A percentile compares a stretch with the other conserved stretches of the same genome.
phyloP scores from a whole-genome alignment of 2,888 invertebrate species.

The Crepidodera aurea region DNA sequence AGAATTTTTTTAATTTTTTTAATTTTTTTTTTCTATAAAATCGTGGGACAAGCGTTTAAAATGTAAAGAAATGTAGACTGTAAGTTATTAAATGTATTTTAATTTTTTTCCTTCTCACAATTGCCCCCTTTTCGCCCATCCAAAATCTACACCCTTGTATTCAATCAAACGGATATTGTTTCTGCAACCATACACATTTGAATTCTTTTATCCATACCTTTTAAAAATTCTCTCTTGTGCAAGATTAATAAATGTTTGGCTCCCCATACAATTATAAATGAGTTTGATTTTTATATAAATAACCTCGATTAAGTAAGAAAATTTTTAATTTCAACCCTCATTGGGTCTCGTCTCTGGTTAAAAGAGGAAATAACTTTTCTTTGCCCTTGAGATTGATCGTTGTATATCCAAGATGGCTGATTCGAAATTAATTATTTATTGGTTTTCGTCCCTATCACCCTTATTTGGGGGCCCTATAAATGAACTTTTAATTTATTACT shows the following conservation, averaged over 20 bases:
- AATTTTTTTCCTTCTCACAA: no score
- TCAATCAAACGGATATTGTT: no score
- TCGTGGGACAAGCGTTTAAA: no score
- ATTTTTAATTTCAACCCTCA: slow-evolving; percentile 43
- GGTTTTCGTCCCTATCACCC: slow-evolving; percentile 34
- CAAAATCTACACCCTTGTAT: no score
- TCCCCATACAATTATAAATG: slow-evolving; percentile 29
- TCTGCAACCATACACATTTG: no score
- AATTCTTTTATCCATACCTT: no score
- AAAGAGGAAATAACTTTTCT: slow-evolving; percentile 44
- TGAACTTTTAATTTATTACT: slow-evolving; percentile 36
- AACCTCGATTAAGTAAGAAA: slow-evolving; percentile 38
- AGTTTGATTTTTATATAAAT: slow-evolving; percentile 36
- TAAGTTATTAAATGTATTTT: no score
- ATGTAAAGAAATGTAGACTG: no score
- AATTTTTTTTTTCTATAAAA: no score
- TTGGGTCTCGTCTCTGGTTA: slow-evolving; percentile 31
- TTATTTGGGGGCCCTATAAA: slow-evolving; percentile 28
- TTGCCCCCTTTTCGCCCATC: no score
- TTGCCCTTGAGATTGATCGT: slow-evolving; percentile 47
- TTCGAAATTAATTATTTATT: slow-evolving; percentile 55
- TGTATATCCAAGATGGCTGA: slow-evolving; percentile 53
- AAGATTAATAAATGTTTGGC: not conserved
- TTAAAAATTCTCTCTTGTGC: no score
- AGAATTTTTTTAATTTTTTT: no score